A percentile compares a stretch with the other conserved stretches of the same genome.
Evolutionary conservation across 2,797 vertebrate species (phyloP).

Genomic region (Rhinella marina): DNA sequence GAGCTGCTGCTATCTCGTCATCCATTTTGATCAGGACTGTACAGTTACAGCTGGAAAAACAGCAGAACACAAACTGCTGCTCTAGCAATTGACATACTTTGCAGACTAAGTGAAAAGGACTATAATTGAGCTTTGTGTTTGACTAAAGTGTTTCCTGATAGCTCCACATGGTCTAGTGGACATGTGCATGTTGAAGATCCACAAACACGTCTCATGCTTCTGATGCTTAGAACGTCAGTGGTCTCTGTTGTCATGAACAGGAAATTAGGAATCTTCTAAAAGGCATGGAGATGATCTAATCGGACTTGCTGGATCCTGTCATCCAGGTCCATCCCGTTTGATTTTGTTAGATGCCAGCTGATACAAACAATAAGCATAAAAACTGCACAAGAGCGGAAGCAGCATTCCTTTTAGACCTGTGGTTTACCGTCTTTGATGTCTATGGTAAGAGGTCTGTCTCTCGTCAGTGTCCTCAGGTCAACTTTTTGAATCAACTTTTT

Average conservation of each 20-base stretch:
- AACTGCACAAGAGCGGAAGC: too few relatives aligned
- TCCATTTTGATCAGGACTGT: too few relatives aligned
- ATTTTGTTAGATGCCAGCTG: background rate
- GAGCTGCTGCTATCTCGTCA: too few relatives aligned
- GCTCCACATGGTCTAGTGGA: background rate
- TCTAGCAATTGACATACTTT: too few relatives aligned
- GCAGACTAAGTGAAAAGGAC: too few relatives aligned
- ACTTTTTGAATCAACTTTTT: background rate
- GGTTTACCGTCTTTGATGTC: background rate
- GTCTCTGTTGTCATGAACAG: background rate
- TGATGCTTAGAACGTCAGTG: background rate
- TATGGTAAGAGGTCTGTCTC: background rate
- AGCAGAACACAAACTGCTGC: too few relatives aligned
- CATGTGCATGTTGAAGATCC: background rate
- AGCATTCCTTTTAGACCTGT: too few relatives aligned
- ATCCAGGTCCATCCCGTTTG: background rate
- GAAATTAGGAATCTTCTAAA: background rate
- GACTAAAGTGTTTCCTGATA: too few relatives aligned
- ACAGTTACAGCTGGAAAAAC: too few relatives aligned
- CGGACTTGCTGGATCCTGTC: background rate
- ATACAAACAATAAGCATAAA: background rate
- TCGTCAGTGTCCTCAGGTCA: background rate
- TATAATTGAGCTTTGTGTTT: too few relatives aligned
- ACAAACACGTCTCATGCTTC: too few relatives aligned
- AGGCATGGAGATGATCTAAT: background rate